Evolutionary conservation across 2,113 vertebrate species (phyloP).

Genomic region (Penelope pileata): DNA sequence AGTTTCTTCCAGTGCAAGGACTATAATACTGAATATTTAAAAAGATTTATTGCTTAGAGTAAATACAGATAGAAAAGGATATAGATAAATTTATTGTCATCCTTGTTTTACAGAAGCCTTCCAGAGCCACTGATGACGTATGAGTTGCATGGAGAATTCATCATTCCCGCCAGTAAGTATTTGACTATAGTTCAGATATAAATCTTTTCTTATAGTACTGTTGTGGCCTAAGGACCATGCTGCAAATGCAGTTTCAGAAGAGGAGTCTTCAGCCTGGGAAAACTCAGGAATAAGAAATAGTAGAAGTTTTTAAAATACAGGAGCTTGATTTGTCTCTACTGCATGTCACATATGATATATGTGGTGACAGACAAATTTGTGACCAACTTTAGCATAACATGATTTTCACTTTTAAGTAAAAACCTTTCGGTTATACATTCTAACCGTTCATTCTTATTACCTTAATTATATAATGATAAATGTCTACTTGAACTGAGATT

Average conservation of each 20-base stretch:
- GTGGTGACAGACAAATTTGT: background rate
- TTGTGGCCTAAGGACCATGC: background rate
- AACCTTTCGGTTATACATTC: background rate
- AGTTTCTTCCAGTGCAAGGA: background rate
- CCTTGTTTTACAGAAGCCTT: slow-evolving; percentile 87
- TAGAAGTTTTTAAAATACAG: background rate
- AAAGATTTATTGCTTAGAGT: slow-evolving; percentile 3
- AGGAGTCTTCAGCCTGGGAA: background rate
- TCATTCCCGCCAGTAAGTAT: slow-evolving; percentile 91
- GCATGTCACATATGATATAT: background rate
- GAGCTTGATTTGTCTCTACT: background rate
- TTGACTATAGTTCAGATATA: background rate
- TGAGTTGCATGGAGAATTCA: slow-evolving; percentile 94
- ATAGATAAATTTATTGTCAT: background rate
- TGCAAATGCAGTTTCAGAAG: background rate
- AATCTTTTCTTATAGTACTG: background rate
- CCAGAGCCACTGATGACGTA: slow-evolving; percentile 98
- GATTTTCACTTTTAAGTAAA: background rate
- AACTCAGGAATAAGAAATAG: background rate
- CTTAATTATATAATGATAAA: background rate
- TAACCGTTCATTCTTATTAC: background rate
- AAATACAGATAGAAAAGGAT: background rate
- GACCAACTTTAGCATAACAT: background rate
- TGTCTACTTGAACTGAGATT: background rate
- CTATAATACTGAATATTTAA: background rate